These are phyloP conservation scores for Anoncus sp. DNA, from an alignment of 2,888 invertebrate genomes.

Conservation along the genomic window DNA sequence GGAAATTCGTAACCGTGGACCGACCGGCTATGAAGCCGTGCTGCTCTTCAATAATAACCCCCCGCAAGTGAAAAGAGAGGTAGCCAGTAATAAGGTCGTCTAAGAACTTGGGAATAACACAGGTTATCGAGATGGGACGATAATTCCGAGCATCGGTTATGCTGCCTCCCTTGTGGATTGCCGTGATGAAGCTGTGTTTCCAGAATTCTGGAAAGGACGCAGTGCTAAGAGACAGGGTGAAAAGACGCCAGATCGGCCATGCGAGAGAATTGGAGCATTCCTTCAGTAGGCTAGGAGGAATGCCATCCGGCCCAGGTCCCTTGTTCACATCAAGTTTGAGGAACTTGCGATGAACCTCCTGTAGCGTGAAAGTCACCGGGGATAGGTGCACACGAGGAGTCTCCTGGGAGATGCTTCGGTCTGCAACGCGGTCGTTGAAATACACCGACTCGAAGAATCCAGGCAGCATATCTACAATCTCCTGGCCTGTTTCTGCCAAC, in stretches of 20 bases:
- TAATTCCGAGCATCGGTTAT: slow-evolving; percentile 47
- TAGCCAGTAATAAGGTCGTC: not conserved
- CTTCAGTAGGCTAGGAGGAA: slow-evolving; percentile 53
- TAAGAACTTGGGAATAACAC: not conserved
- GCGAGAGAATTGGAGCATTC: slow-evolving; percentile 24
- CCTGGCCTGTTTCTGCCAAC: no score
- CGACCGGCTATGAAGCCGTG: not conserved
- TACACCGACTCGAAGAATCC: no score
- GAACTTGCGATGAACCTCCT: not conserved
- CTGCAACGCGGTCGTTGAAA: no score
- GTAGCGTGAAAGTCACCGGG: not conserved
- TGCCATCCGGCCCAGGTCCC: slow-evolving; percentile 53
- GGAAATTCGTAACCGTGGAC: not conserved
- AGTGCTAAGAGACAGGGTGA: slow-evolving; percentile 26
- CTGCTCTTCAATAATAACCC: not conserved
- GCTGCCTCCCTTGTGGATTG: slow-evolving; percentile 43
- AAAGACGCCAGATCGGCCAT: slow-evolving; percentile 37
- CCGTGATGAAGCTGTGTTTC: slow-evolving; percentile 45
- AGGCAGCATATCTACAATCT: no score
- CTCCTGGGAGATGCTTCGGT: no score
- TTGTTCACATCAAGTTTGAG: slow-evolving; percentile 17
- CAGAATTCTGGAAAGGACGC: slow-evolving; percentile 35
- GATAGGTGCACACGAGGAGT: not conserved
- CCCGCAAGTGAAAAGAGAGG: not conserved
- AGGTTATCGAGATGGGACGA: slow-evolving; percentile 50